Percentiles rank a stretch among this genome's conserved stretches.
Conservation (phyloP, 2,113 vertebrate genomes). For the Protobothrops mucrosquamatus region DNA sequence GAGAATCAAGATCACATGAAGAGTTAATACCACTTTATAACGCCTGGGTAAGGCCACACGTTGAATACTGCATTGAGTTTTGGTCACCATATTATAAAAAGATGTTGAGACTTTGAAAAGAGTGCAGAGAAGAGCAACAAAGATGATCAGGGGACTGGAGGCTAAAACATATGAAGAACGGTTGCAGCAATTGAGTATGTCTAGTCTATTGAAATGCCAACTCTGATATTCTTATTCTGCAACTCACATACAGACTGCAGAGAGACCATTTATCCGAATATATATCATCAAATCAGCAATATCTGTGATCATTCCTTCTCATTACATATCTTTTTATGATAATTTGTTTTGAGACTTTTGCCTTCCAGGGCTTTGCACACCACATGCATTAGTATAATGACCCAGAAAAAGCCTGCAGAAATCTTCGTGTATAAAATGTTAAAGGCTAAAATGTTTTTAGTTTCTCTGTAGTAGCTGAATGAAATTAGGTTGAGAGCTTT, state of each 20-base stretch:
- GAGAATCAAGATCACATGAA: neutral
- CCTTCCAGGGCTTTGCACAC: constrained; percentile 38
- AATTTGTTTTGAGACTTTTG: neutral
- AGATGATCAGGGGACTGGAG: neutral
- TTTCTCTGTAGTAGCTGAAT: neutral
- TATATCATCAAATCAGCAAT: constrained; percentile 41
- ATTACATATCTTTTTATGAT: neutral
- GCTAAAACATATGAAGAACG: neutral
- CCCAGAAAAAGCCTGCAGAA: constrained; percentile 33
- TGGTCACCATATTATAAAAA: neutral
- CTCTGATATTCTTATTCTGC: constrained; percentile 20
- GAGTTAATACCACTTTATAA: neutral
- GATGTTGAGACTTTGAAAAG: neutral
- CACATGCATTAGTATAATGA: constrained; percentile 23
- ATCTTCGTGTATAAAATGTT: constrained; percentile 5
- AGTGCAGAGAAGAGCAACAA: neutral
- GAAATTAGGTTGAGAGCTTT: neutral
- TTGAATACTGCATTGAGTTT: neutral
- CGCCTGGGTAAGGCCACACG: neutral
- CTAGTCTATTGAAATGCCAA: neutral
- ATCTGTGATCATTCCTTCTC: constrained; percentile 6
- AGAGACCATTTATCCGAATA: constrained; percentile 58
- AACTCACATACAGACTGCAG: constrained; percentile 3
- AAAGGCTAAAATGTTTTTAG: neutral
- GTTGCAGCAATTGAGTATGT: neutral